A percentile compares a stretch with the other conserved stretches of the same genome.
Conservation (phyloP, 30 jellyfish, hydroid and myxozoan genomes). For the Rhopilema esculentum region DNA sequence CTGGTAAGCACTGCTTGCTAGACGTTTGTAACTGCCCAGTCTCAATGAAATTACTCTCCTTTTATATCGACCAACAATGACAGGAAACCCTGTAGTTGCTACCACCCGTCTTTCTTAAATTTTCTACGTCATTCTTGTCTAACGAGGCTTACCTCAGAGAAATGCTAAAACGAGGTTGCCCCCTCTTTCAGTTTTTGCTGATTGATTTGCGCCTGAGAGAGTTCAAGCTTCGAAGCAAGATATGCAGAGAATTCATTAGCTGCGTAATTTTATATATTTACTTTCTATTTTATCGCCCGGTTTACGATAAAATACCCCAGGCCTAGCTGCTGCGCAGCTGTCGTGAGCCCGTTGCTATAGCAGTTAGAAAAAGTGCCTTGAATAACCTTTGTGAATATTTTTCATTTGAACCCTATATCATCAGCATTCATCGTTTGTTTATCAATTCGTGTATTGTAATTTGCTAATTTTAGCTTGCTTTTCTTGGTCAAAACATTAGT, state of each 20-base stretch:
- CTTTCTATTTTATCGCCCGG: no score
- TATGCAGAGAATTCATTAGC: neutral
- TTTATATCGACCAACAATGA: conserved; percentile 18
- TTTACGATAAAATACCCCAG: neutral
- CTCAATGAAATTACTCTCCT: neutral
- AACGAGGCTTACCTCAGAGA: neutral
- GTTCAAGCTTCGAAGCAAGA: neutral
- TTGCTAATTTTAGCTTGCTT: no score
- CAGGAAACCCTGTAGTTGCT: conserved; percentile 6
- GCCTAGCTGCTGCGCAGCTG: neutral
- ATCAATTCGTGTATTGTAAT: no score
- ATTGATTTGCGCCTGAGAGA: neutral
- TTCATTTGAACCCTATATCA: no score
- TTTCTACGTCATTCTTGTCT: neutral
- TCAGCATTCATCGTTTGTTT: no score
- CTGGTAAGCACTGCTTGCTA: neutral
- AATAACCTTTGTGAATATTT: no score
- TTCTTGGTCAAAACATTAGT: no score
- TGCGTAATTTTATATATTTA: neutral
- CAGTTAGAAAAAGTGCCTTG: no score
- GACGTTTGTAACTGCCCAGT: neutral
- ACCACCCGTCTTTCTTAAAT: neutral
- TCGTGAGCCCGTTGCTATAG: neutral
- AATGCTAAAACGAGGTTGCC: neutral
- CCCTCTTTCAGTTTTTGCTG: neutral